These are phyloP conservation scores for Copidosoma aretas DNA, from an alignment of 2,888 invertebrate species.

Conservation along the genomic window DNA sequence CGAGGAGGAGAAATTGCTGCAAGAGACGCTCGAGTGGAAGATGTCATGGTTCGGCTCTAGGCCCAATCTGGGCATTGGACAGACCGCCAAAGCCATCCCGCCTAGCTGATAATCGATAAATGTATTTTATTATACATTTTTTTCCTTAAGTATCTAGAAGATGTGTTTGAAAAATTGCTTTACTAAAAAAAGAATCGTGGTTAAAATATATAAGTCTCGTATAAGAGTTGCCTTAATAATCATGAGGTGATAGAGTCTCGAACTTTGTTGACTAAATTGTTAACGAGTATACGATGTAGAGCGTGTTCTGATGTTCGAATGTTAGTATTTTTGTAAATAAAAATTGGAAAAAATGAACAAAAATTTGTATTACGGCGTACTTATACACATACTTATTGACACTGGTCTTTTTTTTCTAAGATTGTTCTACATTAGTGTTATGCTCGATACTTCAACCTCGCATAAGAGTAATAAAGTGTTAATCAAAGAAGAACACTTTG, in stretches of 20 bases:
- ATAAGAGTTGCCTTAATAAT: conserved; percentile 7
- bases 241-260: too few species aligned
- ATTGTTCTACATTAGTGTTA: too few species aligned
- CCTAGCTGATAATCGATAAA: conserved; percentile 66
- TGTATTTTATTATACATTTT: not conserved
- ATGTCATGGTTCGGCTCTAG: conserved; percentile 76
- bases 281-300: too few species aligned
- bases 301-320: conserved; percentile 18
- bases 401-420: too few species aligned
- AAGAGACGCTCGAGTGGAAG: conserved; percentile 79
- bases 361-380: conserved; percentile 19
- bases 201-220: conserved; percentile 14
- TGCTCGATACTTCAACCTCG: too few species aligned
- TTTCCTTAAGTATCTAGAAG: not conserved
- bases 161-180: conserved; percentile 13
- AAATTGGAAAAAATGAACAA: not conserved
- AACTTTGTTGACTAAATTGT: conserved; percentile 17
- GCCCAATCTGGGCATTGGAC: conserved; percentile 67
- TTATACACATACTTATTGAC: not conserved
- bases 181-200: not conserved
- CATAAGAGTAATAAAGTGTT: too few species aligned
- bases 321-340: conserved; percentile 36
- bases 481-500: too few species aligned
- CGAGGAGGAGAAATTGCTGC: conserved; percentile 85
- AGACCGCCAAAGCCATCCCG: conserved; percentile 66